These are phyloP conservation scores for Phortica variegata DNA, from an alignment of 1,140 invertebrate genomes.

Conservation along the genomic window DNA sequence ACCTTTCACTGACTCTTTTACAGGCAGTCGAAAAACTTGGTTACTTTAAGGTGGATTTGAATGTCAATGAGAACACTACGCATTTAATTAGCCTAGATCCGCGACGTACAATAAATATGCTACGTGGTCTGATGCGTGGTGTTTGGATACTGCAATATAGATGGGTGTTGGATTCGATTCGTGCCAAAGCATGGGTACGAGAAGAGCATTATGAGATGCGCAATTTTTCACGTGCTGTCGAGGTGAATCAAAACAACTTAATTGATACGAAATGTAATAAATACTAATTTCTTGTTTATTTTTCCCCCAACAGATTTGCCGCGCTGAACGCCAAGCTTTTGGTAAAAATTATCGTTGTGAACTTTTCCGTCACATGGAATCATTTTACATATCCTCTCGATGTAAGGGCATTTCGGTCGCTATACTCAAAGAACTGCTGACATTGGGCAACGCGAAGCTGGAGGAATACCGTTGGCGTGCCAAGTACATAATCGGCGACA, in stretches of 20 bases:
- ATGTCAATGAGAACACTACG: constrained; percentile 59
- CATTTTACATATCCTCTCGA: constrained; percentile 57
- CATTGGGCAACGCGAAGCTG: constrained; percentile 57
- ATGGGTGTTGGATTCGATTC: constrained; percentile 59
- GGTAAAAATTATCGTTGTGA: constrained; percentile 58
- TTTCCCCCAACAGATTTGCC: constrained; percentile 50
- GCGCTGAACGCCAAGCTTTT: constrained; percentile 59
- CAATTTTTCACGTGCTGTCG: constrained; percentile 59
- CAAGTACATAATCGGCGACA: constrained; percentile 58
- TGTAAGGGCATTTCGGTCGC: constrained; percentile 41
- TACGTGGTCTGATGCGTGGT: constrained; percentile 60
- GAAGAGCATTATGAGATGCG: constrained; percentile 61
- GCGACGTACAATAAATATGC: constrained; percentile 61
- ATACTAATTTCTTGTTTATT: constrained; percentile 14
- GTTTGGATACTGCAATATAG: constrained; percentile 61
- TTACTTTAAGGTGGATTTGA: constrained; percentile 57
- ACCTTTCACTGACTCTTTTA: too few relatives aligned
- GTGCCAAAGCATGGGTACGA: constrained; percentile 58
- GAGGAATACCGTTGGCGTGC: constrained; percentile 52
- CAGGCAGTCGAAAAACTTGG: constrained; percentile 59
- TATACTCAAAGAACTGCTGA: constrained; percentile 59
- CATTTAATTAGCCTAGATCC: constrained; percentile 60
- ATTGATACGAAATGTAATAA: not conserved
- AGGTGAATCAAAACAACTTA: constrained; percentile 42
- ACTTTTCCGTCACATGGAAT: constrained; percentile 57